phyloP scores from a whole-genome alignment of 1,140 invertebrate species.

The Drosophila ambigua region DNA sequence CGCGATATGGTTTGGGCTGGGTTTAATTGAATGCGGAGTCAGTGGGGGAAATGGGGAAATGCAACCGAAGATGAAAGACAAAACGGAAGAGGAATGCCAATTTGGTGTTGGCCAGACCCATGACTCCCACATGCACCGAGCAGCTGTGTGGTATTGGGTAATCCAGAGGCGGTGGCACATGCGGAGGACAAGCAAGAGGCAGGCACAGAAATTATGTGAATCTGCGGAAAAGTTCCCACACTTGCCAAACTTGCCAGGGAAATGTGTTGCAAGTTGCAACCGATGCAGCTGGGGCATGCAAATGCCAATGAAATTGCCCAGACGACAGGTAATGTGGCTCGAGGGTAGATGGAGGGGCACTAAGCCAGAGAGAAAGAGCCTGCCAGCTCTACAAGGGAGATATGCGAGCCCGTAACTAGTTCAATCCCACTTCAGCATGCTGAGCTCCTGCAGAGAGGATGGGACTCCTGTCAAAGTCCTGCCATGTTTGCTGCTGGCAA shows the following conservation, averaged over 20 bases:
- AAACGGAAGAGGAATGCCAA: conserved; percentile 36
- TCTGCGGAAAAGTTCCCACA: conserved; percentile 66
- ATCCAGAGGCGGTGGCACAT: conserved; percentile 41
- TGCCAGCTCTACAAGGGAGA: too few species aligned
- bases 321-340: neutral
- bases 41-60: conserved; percentile 13
- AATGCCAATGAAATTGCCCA: conserved; percentile 66
- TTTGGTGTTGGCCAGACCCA: conserved; percentile 39
- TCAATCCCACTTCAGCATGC: too few species aligned
- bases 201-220: conserved; percentile 41
- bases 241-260: conserved; percentile 44
- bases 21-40: conserved; percentile 57
- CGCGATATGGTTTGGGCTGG: conserved; percentile 52
- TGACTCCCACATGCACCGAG: conserved; percentile 45
- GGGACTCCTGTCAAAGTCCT: neutral
- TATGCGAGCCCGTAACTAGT: too few species aligned
- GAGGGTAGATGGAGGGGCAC: too few species aligned
- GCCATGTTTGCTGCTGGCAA: neutral
- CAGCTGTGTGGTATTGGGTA: conserved; percentile 39
- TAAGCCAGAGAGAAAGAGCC: too few species aligned
- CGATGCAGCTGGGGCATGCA: conserved; percentile 58
- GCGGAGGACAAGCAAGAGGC: conserved; percentile 30
- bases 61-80: conserved; percentile 2
- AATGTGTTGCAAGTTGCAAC: conserved; percentile 66
- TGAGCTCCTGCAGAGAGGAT: neutral